Percentiles rank a stretch among this genome's conserved stretches.
Conservation (phyloP, 1,140 invertebrate species). For the Macrosteles quadrilineatus region DNA sequence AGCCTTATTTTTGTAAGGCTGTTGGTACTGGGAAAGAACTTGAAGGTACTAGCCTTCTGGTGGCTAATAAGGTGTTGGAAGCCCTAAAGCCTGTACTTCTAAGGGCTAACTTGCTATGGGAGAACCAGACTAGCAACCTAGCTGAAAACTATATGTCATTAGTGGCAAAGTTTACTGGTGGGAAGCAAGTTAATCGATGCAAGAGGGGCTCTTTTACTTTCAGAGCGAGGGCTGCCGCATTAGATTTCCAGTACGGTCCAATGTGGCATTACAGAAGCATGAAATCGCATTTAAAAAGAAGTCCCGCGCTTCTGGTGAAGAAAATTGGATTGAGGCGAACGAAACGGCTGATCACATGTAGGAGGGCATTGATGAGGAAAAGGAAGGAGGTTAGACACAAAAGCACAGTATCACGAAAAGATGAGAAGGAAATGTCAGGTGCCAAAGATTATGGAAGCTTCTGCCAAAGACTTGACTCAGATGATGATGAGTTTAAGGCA, state of each 20-base stretch:
- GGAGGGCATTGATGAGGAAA: neutral
- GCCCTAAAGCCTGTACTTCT: slow-evolving; percentile 22
- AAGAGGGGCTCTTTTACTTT: too few relatives aligned
- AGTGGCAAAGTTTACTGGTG: too few relatives aligned
- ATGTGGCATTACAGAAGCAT: slow-evolving; percentile 25
- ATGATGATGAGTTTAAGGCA: neutral
- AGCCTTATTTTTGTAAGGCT: too few relatives aligned
- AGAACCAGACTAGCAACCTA: too few relatives aligned
- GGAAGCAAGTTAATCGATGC: too few relatives aligned
- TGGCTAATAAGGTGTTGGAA: neutral
- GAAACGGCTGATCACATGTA: too few relatives aligned
- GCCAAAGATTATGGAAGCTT: neutral
- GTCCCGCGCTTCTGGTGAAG: slow-evolving; percentile 25
- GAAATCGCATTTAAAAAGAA: slow-evolving; percentile 27
- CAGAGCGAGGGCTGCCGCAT: too few relatives aligned
- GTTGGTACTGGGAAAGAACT: too few relatives aligned
- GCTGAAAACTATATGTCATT: too few relatives aligned
- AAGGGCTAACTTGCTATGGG: too few relatives aligned
- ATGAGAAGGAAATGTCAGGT: neutral
- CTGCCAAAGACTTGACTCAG: slow-evolving; percentile 7
- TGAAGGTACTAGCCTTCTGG: slow-evolving; percentile 2
- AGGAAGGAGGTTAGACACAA: slow-evolving; percentile 1
- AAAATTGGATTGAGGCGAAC: too few relatives aligned
- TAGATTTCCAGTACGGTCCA: too few relatives aligned
- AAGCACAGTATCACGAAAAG: neutral